Percentiles rank a stretch among this genome's conserved stretches.
Conservation (phyloP, 1,140 invertebrate species). For the Drosophila busckii region DNA sequence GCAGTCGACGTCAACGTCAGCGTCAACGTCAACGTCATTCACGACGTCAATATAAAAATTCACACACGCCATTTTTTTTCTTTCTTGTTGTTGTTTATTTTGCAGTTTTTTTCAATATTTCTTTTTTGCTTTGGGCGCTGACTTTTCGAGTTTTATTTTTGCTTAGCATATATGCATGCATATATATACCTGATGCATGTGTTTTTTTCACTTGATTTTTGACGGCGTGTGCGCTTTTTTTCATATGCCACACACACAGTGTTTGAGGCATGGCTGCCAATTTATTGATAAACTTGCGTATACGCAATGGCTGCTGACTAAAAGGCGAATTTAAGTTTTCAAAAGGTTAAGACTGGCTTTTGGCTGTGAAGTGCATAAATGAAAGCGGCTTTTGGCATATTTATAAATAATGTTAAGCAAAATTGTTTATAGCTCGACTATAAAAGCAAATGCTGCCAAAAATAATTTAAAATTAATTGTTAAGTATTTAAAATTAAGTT, state of each 20-base stretch:
- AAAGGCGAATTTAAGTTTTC: no score
- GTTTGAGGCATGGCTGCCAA: constrained; percentile 56
- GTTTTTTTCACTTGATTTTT: constrained; percentile 32
- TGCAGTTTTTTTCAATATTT: constrained; percentile 51
- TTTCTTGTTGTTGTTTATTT: constrained; percentile 68
- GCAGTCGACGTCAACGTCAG: constrained; percentile 2
- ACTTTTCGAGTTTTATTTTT: constrained; percentile 66
- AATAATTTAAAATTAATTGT: no score
- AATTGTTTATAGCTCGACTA: no score
- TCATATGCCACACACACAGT: constrained; percentile 17
- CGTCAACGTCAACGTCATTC: constrained; percentile 16
- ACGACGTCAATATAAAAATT: constrained; percentile 19
- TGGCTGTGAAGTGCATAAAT: constrained; percentile 15
- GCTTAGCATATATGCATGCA: constrained; percentile 12
- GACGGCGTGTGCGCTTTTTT: constrained; percentile 33
- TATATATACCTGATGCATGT: background rate
- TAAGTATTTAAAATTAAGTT: no score
- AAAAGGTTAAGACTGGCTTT: background rate
- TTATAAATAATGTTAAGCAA: no score
- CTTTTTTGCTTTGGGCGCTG: constrained; percentile 20
- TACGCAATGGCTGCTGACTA: constrained; percentile 1
- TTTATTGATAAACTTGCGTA: constrained; percentile 69
- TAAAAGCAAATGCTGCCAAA: no score
- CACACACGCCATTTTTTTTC: constrained; percentile 8
- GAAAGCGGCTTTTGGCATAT: no score